phyloP scores from a whole-genome alignment of 2,797 vertebrate species.

The Eutrigla gurnardus region DNA sequence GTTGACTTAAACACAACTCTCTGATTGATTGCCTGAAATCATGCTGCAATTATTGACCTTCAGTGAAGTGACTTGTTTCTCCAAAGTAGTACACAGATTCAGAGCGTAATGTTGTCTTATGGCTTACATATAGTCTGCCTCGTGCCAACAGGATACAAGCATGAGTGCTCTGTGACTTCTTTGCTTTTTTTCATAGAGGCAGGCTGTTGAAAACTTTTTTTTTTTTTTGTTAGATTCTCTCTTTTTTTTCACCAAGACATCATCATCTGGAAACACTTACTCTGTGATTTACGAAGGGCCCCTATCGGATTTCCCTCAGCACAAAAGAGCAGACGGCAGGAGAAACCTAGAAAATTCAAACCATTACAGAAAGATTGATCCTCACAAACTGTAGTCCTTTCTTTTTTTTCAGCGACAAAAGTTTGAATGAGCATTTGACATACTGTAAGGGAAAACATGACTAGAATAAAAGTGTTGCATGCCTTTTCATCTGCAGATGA shows the following conservation, averaged over 20 bases:
- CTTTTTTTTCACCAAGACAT: constrained; percentile 63
- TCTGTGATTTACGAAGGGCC: constrained; percentile 82
- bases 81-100: constrained; percentile 30
- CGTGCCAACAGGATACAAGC: constrained; percentile 73
- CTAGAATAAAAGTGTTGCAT: constrained; percentile 5
- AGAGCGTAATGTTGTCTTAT: constrained; percentile 54
- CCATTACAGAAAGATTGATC: constrained; percentile 65
- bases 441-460: constrained; percentile 2
- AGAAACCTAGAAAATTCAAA: constrained; percentile 72
- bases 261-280: constrained; percentile 88
- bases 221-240: constrained; percentile 63
- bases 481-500: constrained; percentile 22
- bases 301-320: constrained; percentile 83
- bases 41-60: constrained; percentile 57
- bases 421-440: constrained; percentile 22
- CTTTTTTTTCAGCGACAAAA: constrained; percentile 32
- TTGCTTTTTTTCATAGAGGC: constrained; percentile 52
- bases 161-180: constrained; percentile 52
- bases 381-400: constrained; percentile 30
- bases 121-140: constrained; percentile 53
- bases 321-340: constrained; percentile 73
- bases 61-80: constrained; percentile 42
- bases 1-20: constrained; percentile 67
- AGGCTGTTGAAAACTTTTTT: constrained; percentile 71
- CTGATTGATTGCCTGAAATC: constrained; percentile 71